These are phyloP conservation scores for Dolichoris vasculosae DNA, from an alignment of 1,140 invertebrate species.

Conservation along the genomic window DNA sequence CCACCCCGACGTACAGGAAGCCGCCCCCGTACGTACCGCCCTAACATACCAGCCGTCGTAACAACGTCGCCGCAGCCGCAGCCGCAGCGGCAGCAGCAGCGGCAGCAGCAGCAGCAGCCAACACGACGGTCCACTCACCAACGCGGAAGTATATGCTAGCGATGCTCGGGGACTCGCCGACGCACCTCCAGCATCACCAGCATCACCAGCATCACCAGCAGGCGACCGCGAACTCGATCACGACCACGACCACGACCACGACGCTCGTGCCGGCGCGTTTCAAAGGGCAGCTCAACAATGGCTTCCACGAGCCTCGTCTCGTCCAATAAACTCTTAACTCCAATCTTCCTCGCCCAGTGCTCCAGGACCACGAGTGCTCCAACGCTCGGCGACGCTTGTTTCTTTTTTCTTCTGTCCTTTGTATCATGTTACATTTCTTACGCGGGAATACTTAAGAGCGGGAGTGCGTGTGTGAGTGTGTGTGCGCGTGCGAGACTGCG, in stretches of 20 bases:
- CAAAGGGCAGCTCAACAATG: constrained; percentile 36
- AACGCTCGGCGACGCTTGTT: constrained; percentile 31
- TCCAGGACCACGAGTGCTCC: constrained; percentile 23
- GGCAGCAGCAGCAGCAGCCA: constrained; percentile 47
- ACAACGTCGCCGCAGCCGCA: constrained; percentile 38
- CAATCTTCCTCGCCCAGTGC: constrained; percentile 44
- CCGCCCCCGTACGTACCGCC: constrained; percentile 94
- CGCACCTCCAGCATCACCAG: constrained; percentile 69
- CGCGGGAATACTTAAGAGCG: constrained; percentile 5
- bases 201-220: no score
- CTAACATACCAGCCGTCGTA: constrained; percentile 77
- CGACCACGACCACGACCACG: constrained; percentile 65
- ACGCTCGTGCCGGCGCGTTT: constrained; percentile 54
- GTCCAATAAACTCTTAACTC: constrained; percentile 42
- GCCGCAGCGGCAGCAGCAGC: constrained; percentile 46
- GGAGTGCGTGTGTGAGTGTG: background rate
- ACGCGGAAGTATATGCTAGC: constrained; percentile 70
- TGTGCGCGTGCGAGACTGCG: background rate
- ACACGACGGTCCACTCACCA: constrained; percentile 60
- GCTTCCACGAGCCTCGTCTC: constrained; percentile 46
- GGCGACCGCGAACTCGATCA: no score
- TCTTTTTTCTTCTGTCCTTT: constrained; percentile 11
- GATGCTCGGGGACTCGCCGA: constrained; percentile 67
- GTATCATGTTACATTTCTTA: constrained; percentile 21
- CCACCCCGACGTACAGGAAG: constrained; percentile 90